Percentiles rank a stretch among this genome's conserved stretches.
Conservation (phyloP, 1,140 invertebrate species). For the Drosophila novamexicana region DNA sequence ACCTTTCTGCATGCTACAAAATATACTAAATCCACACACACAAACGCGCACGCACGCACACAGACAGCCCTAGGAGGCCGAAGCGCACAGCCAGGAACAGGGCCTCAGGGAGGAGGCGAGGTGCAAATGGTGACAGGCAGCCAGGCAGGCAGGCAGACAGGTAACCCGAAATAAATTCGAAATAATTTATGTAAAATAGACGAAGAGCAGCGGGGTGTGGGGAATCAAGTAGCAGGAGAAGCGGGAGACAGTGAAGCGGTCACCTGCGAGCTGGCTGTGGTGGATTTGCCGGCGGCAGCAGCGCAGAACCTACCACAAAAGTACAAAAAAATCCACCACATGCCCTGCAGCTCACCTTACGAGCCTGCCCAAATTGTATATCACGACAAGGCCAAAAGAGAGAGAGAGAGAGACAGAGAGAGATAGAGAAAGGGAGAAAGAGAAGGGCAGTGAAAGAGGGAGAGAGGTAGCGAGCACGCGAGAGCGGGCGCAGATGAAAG, state of each 20-base stretch:
- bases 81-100: not conserved
- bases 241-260: not conserved
- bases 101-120: not conserved
- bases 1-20: too few species aligned
- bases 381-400: slow-evolving; percentile 64
- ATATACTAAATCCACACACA: slow-evolving; percentile 41
- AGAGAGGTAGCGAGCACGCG: not conserved
- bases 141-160: slow-evolving; percentile 26
- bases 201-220: slow-evolving; percentile 47
- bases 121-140: not conserved
- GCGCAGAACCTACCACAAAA: slow-evolving; percentile 35
- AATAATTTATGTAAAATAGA: slow-evolving; percentile 82
- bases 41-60: slow-evolving; percentile 13
- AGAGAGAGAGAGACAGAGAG: not conserved
- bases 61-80: not conserved
- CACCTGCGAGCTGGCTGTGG: slow-evolving; percentile 49
- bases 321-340: slow-evolving; percentile 20
- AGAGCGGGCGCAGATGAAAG: not conserved
- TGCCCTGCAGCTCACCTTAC: slow-evolving; percentile 21
- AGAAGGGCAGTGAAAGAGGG: not conserved
- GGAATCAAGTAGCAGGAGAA: slow-evolving; percentile 12
- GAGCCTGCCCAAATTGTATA: slow-evolving; percentile 60
- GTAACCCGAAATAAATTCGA: slow-evolving; percentile 79
- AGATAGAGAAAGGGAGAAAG: not conserved
- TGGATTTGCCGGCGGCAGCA: slow-evolving; percentile 64